phyloP scores from a whole-genome alignment of 2,113 vertebrate genomes.

The Oncorhynchus masou region DNA sequence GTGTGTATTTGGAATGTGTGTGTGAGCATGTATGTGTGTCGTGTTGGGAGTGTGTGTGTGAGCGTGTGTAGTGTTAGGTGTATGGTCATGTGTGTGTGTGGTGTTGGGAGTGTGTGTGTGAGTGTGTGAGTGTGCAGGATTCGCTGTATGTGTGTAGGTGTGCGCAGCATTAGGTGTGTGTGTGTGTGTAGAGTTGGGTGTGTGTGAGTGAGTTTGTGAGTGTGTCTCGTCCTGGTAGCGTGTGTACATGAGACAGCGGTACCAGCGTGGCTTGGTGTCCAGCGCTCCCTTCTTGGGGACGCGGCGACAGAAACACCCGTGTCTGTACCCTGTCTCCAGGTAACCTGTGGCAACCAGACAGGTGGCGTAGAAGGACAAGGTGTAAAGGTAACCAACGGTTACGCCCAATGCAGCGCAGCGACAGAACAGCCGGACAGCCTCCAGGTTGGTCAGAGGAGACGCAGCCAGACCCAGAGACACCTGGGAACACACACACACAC shows the following conservation, averaged over 20 bases:
- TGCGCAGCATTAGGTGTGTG: slow-evolving; percentile 13
- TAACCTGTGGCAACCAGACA: slow-evolving; percentile 98
- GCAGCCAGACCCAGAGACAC: slow-evolving; percentile 90
- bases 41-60: slow-evolving; percentile 12
- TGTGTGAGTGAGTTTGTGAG: slow-evolving; percentile 32
- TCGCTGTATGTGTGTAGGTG: slow-evolving; percentile 10
- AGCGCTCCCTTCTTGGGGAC: slow-evolving; percentile 92
- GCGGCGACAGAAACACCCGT: slow-evolving; percentile 95
- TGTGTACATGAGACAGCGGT: slow-evolving; percentile 94
- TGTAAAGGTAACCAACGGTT: slow-evolving; percentile 96
- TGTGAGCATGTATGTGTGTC: not conserved
- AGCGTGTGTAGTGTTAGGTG: not conserved
- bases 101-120: slow-evolving; percentile 7
- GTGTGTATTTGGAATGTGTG: not conserved
- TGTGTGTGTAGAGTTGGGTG: slow-evolving; percentile 28
- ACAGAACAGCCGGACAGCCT: slow-evolving; percentile 97
- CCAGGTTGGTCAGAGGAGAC: slow-evolving; percentile 99
- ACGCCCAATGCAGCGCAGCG: slow-evolving; percentile 91
- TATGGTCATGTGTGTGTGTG: slow-evolving; percentile 7
- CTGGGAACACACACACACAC: too few species aligned
- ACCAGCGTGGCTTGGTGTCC: slow-evolving; percentile 95
- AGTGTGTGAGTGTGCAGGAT: slow-evolving; percentile 41
- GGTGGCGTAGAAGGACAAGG: slow-evolving; percentile 96
- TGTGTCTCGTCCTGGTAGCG: slow-evolving; percentile 88
- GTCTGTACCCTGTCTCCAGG: slow-evolving; percentile 97